phyloP scores from a whole-genome alignment of 1,140 invertebrate species.

The Palaemon carinicauda region DNA sequence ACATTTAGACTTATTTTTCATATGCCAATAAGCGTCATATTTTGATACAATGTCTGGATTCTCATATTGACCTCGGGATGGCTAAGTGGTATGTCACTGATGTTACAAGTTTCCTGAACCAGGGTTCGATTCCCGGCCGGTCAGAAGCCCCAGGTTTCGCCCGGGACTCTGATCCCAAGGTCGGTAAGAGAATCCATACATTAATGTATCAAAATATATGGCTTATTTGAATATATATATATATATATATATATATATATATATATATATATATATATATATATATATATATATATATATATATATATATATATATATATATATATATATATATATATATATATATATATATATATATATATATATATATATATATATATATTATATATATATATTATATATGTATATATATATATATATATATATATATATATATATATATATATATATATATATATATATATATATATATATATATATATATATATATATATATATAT shows the following conservation, averaged over 20 bases:
- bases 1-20: no score
- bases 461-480: conserved; percentile 7
- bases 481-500: conserved; percentile 6
- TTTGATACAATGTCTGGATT: no score
- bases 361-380: background rate
- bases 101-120: no score
- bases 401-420: background rate
- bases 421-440: background rate
- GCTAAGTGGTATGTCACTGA: no score
- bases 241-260: background rate
- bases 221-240: background rate
- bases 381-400: background rate
- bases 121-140: no score
- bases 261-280: background rate
- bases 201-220: no score
- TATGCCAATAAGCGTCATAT: no score
- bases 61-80: no score
- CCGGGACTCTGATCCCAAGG: no score
- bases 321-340: background rate
- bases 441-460: no score
- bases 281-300: background rate
- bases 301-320: background rate
- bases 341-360: background rate
- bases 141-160: no score
- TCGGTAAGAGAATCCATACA: no score